Evolutionary conservation across 2,888 invertebrate genomes (phyloP), one percentile per base, ranked within the genome.

Genomic region (Flabesymbios commensalis): DNA sequence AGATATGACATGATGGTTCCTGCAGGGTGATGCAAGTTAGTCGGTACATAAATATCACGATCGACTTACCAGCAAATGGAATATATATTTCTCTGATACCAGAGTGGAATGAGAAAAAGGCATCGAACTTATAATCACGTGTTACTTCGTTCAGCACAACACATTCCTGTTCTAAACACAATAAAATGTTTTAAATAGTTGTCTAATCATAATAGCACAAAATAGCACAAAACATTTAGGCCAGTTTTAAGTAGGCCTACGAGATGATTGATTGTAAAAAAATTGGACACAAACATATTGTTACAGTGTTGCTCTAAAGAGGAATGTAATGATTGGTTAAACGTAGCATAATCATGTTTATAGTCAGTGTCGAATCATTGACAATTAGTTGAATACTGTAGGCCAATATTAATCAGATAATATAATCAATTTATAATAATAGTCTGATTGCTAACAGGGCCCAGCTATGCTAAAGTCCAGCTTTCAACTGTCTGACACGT

Each of bases 11-110:
- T n/a, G n/a, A n/a, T n/a, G n/a, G n/a, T n/a, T n/a, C n/a, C n/a
- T n/a, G n/a, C n/a, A n/a, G n/a, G n/a, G n/a, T n/a, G n/a, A n/a
- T n/a, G n/a, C n/a, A n/a, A n/a, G n/a, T n/a, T n/a, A n/a, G n/a
- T n/a, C n/a, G n/a, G n/a, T n/a, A n/a, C n/a, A n/a, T n/a, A n/a
- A n/a, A n/a, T 45, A 45, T 45, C 24, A 49, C 24, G 10, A 7
- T 55, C 17, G 29, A 57, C 65, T 57, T 65, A 78, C 79, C 79
- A 65, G 79, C 75, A 75, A 67, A 79, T 42, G 79, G 79, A 66
- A 79, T 67, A 70, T 78, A 79, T 29, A 79, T 79, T 53, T 78
- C 78, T 53, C 73, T 72, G 29, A 76, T 74, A 7, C 79, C 79
- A 26, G 79, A 78, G 59, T 79, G 79, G 52, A 79, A 72, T 7